phyloP scores from a whole-genome alignment of 2,888 invertebrate species.

The Eristalinus sepulchralis region DNA sequence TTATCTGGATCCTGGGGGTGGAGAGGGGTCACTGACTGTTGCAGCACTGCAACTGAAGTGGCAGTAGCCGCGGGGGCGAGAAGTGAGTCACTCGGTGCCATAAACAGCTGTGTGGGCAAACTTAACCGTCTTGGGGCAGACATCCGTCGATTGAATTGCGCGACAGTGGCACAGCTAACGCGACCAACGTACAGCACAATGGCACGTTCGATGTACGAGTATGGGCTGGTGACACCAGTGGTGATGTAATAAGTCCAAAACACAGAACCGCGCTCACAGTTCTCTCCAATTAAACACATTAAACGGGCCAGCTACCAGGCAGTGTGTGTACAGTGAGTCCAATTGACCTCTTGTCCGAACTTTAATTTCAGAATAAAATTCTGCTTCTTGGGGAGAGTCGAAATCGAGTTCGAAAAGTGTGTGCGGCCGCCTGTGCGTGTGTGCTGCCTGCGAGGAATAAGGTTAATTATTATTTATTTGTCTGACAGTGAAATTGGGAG shows the following conservation, averaged over 20 bases:
- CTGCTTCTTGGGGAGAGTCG: neutral
- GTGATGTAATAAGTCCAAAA: conserved; percentile 64
- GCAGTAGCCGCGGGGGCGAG: neutral
- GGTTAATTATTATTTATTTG: conserved; percentile 35
- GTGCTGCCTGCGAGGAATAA: conserved; percentile 4
- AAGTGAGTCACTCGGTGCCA: neutral
- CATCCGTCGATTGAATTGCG: conserved; percentile 14
- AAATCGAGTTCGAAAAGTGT: conserved; percentile 5
- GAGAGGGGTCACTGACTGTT: conserved; percentile 60
- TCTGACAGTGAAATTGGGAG: conserved; percentile 17
- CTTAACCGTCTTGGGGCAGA: conserved; percentile 30
- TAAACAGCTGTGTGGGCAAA: conserved; percentile 10
- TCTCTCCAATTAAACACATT: conserved; percentile 53
- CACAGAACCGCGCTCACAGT: conserved; percentile 10
- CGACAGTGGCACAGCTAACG: conserved; percentile 26
- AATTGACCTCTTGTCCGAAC: conserved; percentile 63
- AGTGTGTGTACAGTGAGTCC: conserved; percentile 19
- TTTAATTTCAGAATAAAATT: conserved; percentile 45
- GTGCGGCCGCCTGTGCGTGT: conserved; percentile 2
- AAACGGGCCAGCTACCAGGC: conserved; percentile 15
- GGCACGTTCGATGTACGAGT: conserved; percentile 15
- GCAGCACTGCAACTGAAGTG: conserved; percentile 9
- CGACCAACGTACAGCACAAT: conserved; percentile 9
- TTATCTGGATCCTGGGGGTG: conserved; percentile 15
- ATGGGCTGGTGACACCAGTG: conserved; percentile 19